Base-by-base conservation (phyloP, 1,140 invertebrate genomes). In the Littorina saxatilis region DNA sequence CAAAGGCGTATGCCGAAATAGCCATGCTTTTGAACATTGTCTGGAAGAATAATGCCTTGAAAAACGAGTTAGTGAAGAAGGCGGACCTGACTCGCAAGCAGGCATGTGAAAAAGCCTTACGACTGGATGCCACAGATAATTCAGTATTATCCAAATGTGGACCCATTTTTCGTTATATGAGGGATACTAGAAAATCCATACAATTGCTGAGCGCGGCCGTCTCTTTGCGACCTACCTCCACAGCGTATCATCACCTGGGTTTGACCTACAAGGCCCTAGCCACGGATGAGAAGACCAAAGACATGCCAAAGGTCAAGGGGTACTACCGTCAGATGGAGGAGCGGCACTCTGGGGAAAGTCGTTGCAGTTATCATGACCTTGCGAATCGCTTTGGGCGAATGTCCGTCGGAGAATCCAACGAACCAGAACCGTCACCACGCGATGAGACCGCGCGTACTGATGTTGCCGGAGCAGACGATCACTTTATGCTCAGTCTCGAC, bases 231-330 rank as follows among this genome's bases (percentile, higher is more conserved):
- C 52, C 52, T 0, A 63, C 76, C 11, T 63, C 76, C 1, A 78
- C 76, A n/a, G 76, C 23, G 13, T 78, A 40, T 39, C 76, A 78
- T 27, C 76, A 78, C 39, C 17, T 78, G 29, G 76, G 55, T 27
- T 23, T 78, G 3, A 43, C 58, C 1, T 78, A 78, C 76, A 78
- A 78, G 29, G 76, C 76, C 3, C 29, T 78, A 1, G 76, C 76
- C 20, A 40, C 17, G n/a, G 2, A 47, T 20, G 43, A 73, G 39
- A 73, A 73, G 40, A n/a, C 15, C n/a, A 52, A 73, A 73, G 43
- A 27, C 43, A 27, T 20, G n/a, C 23, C n/a, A 13, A 17, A 11
- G 35, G 40, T 17, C 39, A 13, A 3, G 23, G 13, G 17, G 13
- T 2, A 40, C 32, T 27, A 72, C 4, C 37, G 23, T 20, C 17